Evolutionary conservation across 2,888 invertebrate genomes (phyloP).

Genomic region (Calameuta idolon): DNA sequence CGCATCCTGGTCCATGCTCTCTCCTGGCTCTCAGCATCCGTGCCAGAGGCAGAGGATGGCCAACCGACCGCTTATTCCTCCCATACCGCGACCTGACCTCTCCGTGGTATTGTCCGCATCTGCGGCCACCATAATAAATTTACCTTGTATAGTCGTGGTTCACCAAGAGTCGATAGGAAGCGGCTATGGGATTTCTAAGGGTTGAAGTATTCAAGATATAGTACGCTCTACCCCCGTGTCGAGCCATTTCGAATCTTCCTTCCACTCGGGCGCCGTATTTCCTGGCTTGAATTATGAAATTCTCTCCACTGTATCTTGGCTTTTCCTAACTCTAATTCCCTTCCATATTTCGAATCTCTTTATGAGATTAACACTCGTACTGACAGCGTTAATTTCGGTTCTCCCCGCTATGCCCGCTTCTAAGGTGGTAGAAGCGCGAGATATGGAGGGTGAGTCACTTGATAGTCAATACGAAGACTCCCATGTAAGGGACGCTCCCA

Average conservation of each 20-base stretch:
- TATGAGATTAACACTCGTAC: constrained; percentile 35
- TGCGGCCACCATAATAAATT: constrained; percentile 29
- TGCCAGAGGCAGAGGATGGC: background rate
- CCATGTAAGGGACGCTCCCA: constrained; percentile 49
- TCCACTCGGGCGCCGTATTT: background rate
- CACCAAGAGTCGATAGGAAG: background rate
- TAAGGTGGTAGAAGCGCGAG: constrained; percentile 36
- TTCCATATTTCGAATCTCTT: constrained; percentile 28
- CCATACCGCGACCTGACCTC: constrained; percentile 30
- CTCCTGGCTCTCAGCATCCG: constrained; percentile 34
- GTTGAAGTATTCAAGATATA: constrained; percentile 9
- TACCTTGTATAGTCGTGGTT: background rate
- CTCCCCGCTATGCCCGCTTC: constrained; percentile 9
- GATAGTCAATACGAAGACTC: constrained; percentile 63
- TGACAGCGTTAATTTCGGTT: constrained; percentile 37
- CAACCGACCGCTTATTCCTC: constrained; percentile 1
- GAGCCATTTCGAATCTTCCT: background rate
- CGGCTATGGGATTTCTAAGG: constrained; percentile 20
- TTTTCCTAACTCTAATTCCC: background rate
- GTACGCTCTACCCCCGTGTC: background rate
- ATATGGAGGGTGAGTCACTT: constrained; percentile 46
- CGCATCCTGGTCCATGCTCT: constrained; percentile 20
- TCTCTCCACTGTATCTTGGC: background rate
- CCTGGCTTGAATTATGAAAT: background rate
- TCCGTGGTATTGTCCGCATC: constrained; percentile 42